These are phyloP conservation scores for Clavelina lepadiformis DNA, from an alignment of 23 tunicate species.

Conservation along the genomic window DNA sequence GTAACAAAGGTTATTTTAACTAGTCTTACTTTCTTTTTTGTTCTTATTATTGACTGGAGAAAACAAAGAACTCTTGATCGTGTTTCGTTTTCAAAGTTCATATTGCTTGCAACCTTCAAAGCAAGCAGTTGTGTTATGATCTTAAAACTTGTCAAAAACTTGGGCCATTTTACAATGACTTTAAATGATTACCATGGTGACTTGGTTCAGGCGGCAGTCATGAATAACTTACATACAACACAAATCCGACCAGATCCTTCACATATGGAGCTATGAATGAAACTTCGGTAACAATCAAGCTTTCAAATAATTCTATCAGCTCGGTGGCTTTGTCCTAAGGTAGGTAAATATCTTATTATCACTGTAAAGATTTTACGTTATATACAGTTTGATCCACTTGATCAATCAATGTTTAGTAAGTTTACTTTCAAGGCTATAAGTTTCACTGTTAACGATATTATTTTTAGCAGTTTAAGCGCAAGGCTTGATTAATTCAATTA, in stretches of 20 bases:
- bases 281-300: conserved; percentile 86
- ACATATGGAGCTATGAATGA: conserved; percentile 78
- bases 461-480: not conserved
- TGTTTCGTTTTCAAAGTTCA: conserved; percentile 65
- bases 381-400: too few relatives aligned
- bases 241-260: conserved; percentile 82
- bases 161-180: too few relatives aligned
- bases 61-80: conserved; percentile 51
- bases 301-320: conserved; percentile 75
- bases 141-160: not conserved
- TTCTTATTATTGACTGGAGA: conserved; percentile 56
- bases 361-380: too few relatives aligned
- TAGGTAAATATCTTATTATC: too few relatives aligned
- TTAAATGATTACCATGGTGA: too few relatives aligned
- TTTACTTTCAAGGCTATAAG: too few relatives aligned
- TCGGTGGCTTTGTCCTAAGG: conserved; percentile 84
- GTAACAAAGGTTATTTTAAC: too few relatives aligned
- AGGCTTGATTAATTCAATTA: not conserved
- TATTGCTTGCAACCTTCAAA: conserved; percentile 47
- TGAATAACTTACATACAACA: conserved; percentile 37
- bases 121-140: not conserved
- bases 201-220: not conserved
- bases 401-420: too few relatives aligned
- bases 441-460: not conserved
- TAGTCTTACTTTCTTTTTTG: conserved; percentile 74